Percentiles rank a stretch among this genome's conserved stretches.
Evolutionary conservation across 1,140 invertebrate species (phyloP).

Genomic region (Drosophila suzukii): DNA sequence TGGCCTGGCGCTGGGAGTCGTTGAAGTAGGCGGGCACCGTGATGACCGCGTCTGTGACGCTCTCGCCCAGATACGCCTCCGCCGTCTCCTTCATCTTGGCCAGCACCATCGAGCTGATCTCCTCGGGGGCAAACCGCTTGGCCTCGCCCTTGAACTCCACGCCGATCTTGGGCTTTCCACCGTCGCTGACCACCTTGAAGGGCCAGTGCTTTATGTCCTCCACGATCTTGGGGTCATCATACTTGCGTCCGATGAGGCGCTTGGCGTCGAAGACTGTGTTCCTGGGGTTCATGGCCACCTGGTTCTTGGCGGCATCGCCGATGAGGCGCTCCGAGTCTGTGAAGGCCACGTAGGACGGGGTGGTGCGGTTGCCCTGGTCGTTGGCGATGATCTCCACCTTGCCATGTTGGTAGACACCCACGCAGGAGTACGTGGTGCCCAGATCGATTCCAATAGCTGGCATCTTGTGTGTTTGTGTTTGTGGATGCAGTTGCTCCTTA

Average conservation of each 20-base stretch:
- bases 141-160: slow-evolving; percentile 90
- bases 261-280: slow-evolving; percentile 85
- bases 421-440: slow-evolving; percentile 92
- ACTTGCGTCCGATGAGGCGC: slow-evolving; percentile 88
- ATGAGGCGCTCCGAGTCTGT: slow-evolving; percentile 97
- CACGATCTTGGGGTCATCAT: slow-evolving; percentile 89
- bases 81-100: slow-evolving; percentile 93
- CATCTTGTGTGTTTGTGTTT: slow-evolving; percentile 47
- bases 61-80: slow-evolving; percentile 89
- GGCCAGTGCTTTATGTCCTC: slow-evolving; percentile 91
- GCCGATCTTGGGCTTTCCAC: slow-evolving; percentile 89
- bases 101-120: slow-evolving; percentile 91
- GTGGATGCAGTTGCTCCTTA: slow-evolving; percentile 1
- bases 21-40: slow-evolving; percentile 22
- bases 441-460: slow-evolving; percentile 91
- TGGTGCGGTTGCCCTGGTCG: slow-evolving; percentile 97
- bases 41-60: slow-evolving; percentile 6
- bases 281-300: slow-evolving; percentile 78
- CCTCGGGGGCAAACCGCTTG: slow-evolving; percentile 91
- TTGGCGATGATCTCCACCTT: slow-evolving; percentile 97
- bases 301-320: slow-evolving; percentile 95
- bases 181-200: slow-evolving; percentile 89
- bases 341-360: slow-evolving; percentile 98
- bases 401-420: slow-evolving; percentile 92
- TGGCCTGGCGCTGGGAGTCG: slow-evolving; percentile 74